These are phyloP conservation scores for Boulengeromyrus knoepffleri DNA, from an alignment of 2,113 vertebrate species.

Conservation along the genomic window DNA sequence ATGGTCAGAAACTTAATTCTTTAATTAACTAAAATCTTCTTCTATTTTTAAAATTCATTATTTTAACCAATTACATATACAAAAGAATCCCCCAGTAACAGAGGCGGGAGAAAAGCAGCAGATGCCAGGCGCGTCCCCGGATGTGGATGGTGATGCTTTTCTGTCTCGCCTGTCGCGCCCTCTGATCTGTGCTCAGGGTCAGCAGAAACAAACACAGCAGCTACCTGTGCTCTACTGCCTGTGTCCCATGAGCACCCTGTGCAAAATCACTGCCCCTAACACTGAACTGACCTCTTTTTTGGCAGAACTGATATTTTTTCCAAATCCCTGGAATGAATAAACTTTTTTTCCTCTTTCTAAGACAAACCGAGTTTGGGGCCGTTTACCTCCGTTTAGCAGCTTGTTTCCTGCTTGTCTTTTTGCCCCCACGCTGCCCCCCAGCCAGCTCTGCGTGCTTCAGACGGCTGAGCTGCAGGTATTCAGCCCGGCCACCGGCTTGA, in stretches of 20 bases:
- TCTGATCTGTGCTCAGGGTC: neutral
- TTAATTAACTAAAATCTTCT: neutral
- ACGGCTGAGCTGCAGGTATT: constrained; percentile 67
- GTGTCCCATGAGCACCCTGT: neutral
- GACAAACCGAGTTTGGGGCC: constrained; percentile 37
- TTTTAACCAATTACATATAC: neutral
- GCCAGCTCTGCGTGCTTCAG: constrained; percentile 45
- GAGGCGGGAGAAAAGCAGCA: neutral
- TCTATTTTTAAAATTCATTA: neutral
- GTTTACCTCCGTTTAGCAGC: constrained; percentile 7
- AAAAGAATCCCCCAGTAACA: neutral
- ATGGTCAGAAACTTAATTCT: neutral
- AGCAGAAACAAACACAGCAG: neutral
- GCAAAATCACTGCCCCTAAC: neutral
- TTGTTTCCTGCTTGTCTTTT: constrained; percentile 10
- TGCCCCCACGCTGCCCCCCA: neutral
- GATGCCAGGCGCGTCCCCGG: neutral
- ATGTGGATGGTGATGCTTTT: neutral
- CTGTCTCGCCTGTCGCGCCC: neutral
- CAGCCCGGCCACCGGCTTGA: constrained; percentile 63
- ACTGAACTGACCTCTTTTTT: neutral
- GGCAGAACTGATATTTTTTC: constrained; percentile 30
- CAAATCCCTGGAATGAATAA: constrained; percentile 32
- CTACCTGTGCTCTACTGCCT: neutral
- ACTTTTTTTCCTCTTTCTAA: constrained; percentile 37